Base-by-base conservation (phyloP, 2,797 vertebrate species). In the Sphenopsis melanotis region DNA sequence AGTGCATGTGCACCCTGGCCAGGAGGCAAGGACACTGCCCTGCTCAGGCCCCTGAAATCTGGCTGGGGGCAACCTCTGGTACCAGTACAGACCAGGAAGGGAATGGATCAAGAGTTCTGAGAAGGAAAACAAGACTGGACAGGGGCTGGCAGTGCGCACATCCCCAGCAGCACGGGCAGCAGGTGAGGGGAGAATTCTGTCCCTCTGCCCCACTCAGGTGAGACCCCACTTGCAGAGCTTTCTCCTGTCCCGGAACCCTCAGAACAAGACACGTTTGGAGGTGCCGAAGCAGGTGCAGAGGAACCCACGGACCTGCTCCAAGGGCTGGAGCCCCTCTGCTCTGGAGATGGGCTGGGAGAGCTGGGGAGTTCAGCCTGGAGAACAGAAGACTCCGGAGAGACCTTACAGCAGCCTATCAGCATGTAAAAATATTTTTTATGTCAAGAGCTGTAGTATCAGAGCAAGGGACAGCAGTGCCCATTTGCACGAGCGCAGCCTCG, bases 401-500 rank as follows among this genome's bases (percentile, higher is more conserved):
- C 32, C 17, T 74, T 42, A 49, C 4, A 30, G 60, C 41, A 42
- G 55, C 36, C 68, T 27, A 19, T 26, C 23, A 8, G 14, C 26
- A 34, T 3, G 32, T 1, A 66, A 75, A 42, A 26, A 13, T n/a
- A 36, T 15, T 68, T 55, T 61, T 61, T 23, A 49, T 36, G 36
- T 21, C n/a, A 10, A 23, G 15, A 36, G 10, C 41, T 30, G 19
- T 15, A 44, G 41, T 7, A 11, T 27, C 34, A 69, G 30, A 44
- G 27, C 8, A 49, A 22, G 20, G 32, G 12, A 44, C 9, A 23
- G 6, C 3, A 4, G 9, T 2, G 30, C 34, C 9, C 42, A 23
- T 1, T 16, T 4, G 22, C 42, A 29, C 9, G 5, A 50, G 2
- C 3, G 15, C 12, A 50, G 9, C 12, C 20, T 52, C 4, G 34